Evolutionary conservation across 1,140 invertebrate species (phyloP), one percentile per base, ranked within the genome.

Genomic region (Drosophila leontia): DNA sequence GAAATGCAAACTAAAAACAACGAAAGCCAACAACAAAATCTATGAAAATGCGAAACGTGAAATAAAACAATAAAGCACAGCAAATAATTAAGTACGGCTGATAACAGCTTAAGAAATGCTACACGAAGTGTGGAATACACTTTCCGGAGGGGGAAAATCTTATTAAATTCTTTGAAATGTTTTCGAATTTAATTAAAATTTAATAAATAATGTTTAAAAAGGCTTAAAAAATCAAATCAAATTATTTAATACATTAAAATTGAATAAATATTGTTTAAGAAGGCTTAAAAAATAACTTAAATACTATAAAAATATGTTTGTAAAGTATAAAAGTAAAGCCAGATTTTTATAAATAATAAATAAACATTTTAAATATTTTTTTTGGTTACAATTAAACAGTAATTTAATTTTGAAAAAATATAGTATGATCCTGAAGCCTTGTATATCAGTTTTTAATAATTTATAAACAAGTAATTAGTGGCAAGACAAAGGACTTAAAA

Each of bases 1-100:
- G 62, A 79, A 82, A 72, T 79, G 83, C 79, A 82, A 86, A 78
- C 78, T 70, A 47, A 67, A 78, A 72, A 55, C 60, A 68, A 61
- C 69, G 41, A 59, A 23, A 48, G 50, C 58, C 55, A 47, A 60
- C 50, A 32, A 58, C 44, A 61, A 64, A 70, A 70, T 70, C 59
- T 70, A 62, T 44, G 75, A 56, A 41, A 62, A 37, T 42, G 60
- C 51, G 35, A 59, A 59, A 37, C 23, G 56, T 37, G 29, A 64
- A 69, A 63, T 19, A 45, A 77, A 60, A 70, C 32, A 56, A 59
- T 60, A 68, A 26, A 56, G 65, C 32, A 56, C 53, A 51, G 45
- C 13, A 50, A 23, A 26, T 41, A 56, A 26, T 39, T 39, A 39
- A 26, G 53, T 56, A 34, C 8, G 6, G 9, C 29, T 26, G n/a